Percentiles rank a stretch among this genome's conserved stretches.
phyloP scores from a whole-genome alignment of 2,888 invertebrate genomes.

The Zele albiditarsus region DNA sequence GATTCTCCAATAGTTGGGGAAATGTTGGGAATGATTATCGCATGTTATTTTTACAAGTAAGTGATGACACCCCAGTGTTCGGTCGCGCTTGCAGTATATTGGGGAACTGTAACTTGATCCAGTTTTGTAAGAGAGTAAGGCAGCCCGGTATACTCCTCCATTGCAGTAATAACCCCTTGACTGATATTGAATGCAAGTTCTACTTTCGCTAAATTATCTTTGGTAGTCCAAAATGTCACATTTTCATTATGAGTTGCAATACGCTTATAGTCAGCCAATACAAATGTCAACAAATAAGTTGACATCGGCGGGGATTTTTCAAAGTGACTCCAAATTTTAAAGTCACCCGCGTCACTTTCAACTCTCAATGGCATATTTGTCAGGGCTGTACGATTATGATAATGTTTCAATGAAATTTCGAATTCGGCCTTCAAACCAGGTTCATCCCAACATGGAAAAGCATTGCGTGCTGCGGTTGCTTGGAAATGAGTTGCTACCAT shows the following conservation, averaged over 20 bases:
- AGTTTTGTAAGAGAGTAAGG: conserved; percentile 87
- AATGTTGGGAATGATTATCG: background rate
- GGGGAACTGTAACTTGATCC: conserved; percentile 91
- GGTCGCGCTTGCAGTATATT: conserved; percentile 90
- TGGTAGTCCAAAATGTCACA: conserved; percentile 80
- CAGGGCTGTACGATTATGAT: conserved; percentile 68
- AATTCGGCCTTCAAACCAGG: conserved; percentile 81
- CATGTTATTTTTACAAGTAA: conserved; percentile 75
- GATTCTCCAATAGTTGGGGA: too few relatives aligned
- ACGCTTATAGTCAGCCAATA: conserved; percentile 77
- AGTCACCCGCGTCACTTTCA: conserved; percentile 34
- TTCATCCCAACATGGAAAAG: conserved; percentile 86
- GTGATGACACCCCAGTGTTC: conserved; percentile 93
- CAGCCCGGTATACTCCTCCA: conserved; percentile 85
- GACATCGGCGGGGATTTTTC: conserved; percentile 78
- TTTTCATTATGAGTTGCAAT: conserved; percentile 38
- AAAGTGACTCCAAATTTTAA: conserved; percentile 49
- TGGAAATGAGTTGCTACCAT: conserved; percentile 81
- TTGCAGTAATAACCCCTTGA: conserved; percentile 82
- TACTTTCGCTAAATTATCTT: conserved; percentile 81
- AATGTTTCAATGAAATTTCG: conserved; percentile 77
- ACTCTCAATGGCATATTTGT: conserved; percentile 62
- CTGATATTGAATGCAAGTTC: conserved; percentile 85
- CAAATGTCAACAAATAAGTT: conserved; percentile 85
- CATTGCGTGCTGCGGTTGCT: conserved; percentile 79